A percentile compares a stretch with the other conserved stretches of the same genome.
Conservation (phyloP, 2,797 vertebrate genomes). For the Cheirogaleus major region DNA sequence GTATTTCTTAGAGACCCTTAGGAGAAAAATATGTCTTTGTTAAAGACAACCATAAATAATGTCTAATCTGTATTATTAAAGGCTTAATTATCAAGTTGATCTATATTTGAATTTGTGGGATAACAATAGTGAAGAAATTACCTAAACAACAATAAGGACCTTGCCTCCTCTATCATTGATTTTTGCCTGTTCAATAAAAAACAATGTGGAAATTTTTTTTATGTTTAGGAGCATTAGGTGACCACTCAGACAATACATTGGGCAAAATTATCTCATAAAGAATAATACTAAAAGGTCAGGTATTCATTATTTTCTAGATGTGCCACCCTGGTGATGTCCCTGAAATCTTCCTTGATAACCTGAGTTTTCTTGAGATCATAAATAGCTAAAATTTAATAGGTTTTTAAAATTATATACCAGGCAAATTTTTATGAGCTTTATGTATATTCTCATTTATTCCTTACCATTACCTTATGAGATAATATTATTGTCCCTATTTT, state of each 20-base stretch:
- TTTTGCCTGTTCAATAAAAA: neutral
- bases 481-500: neutral
- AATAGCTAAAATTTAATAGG: neutral
- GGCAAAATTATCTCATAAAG: neutral
- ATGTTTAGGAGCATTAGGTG: neutral
- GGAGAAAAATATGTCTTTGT: neutral
- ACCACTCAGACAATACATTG: neutral
- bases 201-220: neutral
- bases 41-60: neutral
- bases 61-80: neutral
- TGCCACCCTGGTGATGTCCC: neutral
- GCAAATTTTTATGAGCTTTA: neutral
- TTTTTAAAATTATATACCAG: neutral
- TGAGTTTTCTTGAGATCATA: neutral
- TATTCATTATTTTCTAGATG: constrained; percentile 1
- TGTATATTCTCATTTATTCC: neutral
- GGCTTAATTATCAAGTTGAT: constrained; percentile 22
- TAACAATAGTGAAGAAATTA: neutral
- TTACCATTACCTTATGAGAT: neutral
- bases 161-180: neutral
- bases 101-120: neutral
- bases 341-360: neutral
- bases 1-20: neutral
- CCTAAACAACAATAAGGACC: neutral
- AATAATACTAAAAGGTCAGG: neutral